These are phyloP conservation scores for Chaetophractus vellerosus DNA, from an alignment of 2,797 vertebrate species.

Conservation along the genomic window DNA sequence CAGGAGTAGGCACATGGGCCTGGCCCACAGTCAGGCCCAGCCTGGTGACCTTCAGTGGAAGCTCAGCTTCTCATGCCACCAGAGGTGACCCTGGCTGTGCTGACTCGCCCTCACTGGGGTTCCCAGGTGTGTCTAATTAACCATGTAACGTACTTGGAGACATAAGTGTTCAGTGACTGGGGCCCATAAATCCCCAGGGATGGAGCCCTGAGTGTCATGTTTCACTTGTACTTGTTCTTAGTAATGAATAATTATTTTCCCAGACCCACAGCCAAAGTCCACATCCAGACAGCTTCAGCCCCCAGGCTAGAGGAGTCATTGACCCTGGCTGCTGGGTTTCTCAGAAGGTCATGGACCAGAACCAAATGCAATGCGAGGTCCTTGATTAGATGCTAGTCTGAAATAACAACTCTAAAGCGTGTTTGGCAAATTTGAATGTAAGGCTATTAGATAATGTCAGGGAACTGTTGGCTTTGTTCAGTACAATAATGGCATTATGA, in stretches of 20 bases:
- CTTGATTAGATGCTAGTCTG: neutral
- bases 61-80: neutral
- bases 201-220: neutral
- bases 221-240: constrained; percentile 48
- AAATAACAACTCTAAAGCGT: neutral
- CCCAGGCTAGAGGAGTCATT: neutral
- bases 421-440: neutral
- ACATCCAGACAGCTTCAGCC: neutral
- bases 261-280: constrained; percentile 7
- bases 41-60: constrained; percentile 15
- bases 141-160: constrained; percentile 41
- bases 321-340: neutral
- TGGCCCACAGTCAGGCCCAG: neutral
- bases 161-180: neutral
- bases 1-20: neutral
- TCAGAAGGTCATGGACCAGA: neutral
- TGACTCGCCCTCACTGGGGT: neutral
- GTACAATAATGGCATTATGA: neutral
- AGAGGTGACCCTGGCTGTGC: neutral
- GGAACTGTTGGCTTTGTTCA: neutral
- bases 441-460: neutral
- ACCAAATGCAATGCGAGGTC: neutral
- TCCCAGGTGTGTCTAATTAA: constrained; percentile 37
- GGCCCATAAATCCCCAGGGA: constrained; percentile 61
- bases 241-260: constrained; percentile 69